phyloP scores from a whole-genome alignment of 2,888 invertebrate species.

The Gastracanthus pulcherrimus region DNA sequence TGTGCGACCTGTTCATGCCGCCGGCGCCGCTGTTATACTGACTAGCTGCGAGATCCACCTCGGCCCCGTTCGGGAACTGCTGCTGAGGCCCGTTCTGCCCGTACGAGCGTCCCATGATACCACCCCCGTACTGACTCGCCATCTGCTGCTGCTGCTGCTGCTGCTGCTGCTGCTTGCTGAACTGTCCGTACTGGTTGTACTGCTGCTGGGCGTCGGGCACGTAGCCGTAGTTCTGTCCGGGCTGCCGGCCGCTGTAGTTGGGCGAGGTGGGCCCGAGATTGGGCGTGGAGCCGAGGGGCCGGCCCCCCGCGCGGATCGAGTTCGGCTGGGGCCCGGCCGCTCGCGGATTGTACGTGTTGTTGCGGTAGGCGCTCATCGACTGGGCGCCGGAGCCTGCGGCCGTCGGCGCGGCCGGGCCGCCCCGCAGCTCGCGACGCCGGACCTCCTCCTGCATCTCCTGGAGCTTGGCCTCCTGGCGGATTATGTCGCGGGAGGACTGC shows the following conservation, averaged over 20 bases:
- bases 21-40: constrained; percentile 10
- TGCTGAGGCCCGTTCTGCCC: constrained; percentile 61
- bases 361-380: constrained; percentile 52
- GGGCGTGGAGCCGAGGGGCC: constrained; percentile 63
- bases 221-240: constrained; percentile 49
- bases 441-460: constrained; percentile 92
- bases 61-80: constrained; percentile 62
- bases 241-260: constrained; percentile 62
- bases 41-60: not conserved
- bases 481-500: constrained; percentile 78
- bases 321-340: constrained; percentile 65
- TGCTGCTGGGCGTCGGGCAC: constrained; percentile 67
- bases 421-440: constrained; percentile 79
- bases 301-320: constrained; percentile 37
- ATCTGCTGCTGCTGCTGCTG: constrained; percentile 61
- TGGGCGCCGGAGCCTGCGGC: constrained; percentile 50
- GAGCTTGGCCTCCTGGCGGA: constrained; percentile 82
- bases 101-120: constrained; percentile 59
- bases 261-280: constrained; percentile 73
- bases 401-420: constrained; percentile 63
- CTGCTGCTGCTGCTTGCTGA: constrained; percentile 63
- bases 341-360: constrained; percentile 68
- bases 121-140: constrained; percentile 60
- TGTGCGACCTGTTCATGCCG: constrained; percentile 62
- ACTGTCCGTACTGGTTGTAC: constrained; percentile 70